phyloP scores from a whole-genome alignment of 2,797 vertebrate species.

The Vireo griseus region DNA sequence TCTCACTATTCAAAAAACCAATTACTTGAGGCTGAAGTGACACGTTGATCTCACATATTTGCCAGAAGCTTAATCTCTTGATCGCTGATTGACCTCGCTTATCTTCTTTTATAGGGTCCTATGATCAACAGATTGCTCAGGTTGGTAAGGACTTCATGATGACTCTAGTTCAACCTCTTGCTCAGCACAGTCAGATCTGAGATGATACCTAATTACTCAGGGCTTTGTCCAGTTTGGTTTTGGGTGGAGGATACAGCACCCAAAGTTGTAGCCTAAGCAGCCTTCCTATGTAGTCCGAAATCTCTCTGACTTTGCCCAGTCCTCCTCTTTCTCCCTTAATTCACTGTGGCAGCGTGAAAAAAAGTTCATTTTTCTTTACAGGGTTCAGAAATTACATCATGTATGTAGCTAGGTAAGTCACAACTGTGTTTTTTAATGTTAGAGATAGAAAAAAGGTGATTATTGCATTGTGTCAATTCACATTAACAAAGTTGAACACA shows the following conservation, averaged over 20 bases:
- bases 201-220: background rate
- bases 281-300: background rate
- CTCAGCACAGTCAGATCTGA: background rate
- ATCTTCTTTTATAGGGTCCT: background rate
- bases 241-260: background rate
- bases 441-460: background rate
- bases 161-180: background rate
- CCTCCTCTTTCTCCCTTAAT: background rate
- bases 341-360: background rate
- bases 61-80: background rate
- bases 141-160: background rate
- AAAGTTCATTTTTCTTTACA: background rate
- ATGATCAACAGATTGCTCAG: background rate
- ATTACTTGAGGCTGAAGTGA: background rate
- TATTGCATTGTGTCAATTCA: background rate
- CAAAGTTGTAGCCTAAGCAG: background rate
- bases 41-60: background rate
- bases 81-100: background rate
- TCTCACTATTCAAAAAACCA: background rate
- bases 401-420: background rate
- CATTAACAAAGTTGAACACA: background rate
- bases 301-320: background rate
- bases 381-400: background rate
- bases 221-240: background rate
- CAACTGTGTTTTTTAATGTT: background rate